Conservation (phyloP, 1,140 invertebrate genomes). For the Galleria mellonella region DNA sequence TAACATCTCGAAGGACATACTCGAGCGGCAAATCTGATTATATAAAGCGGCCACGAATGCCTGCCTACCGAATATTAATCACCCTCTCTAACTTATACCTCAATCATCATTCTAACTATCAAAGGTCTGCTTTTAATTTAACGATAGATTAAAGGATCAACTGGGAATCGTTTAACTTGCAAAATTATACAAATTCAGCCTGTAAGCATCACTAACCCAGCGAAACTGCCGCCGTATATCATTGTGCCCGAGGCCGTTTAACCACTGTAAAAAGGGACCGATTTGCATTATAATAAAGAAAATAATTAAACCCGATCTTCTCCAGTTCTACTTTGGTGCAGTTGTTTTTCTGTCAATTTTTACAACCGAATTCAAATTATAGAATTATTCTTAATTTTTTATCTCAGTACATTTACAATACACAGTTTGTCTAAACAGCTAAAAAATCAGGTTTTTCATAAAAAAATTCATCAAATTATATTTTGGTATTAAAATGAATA, state of each 20-base stretch:
- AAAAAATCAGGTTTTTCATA: no score
- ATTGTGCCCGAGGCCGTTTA: constrained; percentile 32
- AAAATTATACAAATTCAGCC: constrained; percentile 38
- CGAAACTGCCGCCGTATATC: constrained; percentile 39
- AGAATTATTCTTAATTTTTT: no score
- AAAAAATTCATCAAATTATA: no score
- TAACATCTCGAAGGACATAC: constrained; percentile 21
- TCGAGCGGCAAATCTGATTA: constrained; percentile 31
- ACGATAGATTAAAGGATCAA: constrained; percentile 15
- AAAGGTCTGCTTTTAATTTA: constrained; percentile 20
- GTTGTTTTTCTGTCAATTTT: no score
- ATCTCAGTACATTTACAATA: no score
- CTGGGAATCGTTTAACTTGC: constrained; percentile 25
- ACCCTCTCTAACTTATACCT: constrained; percentile 19
- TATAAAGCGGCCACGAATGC: constrained; percentile 18
- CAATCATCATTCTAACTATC: constrained; percentile 29
- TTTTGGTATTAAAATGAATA: no score
- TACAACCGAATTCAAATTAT: no score
- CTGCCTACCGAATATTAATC: constrained; percentile 30
- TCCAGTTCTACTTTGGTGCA: no score
- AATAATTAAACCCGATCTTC: no score
- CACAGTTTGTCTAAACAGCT: no score
- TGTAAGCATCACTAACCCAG: constrained; percentile 24
- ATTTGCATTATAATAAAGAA: constrained; percentile 38
- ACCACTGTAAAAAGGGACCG: constrained; percentile 42